These are phyloP conservation scores for Achroia grisella DNA, from an alignment of 1,140 invertebrate genomes.

Conservation along the genomic window DNA sequence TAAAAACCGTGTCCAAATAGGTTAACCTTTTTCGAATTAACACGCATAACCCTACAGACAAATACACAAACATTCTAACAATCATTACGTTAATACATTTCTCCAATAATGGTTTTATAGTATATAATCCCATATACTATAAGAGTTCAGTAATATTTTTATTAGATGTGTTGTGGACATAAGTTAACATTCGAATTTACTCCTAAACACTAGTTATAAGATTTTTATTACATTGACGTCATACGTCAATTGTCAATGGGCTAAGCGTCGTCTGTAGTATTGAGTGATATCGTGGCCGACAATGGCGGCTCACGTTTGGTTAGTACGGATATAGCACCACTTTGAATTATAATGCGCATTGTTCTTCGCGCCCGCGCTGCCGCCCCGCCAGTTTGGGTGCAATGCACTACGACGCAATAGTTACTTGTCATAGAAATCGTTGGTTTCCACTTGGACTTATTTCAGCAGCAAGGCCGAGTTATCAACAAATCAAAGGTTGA, in stretches of 20 bases:
- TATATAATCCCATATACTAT: too few relatives aligned
- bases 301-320: constrained; percentile 49
- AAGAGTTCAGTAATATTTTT: too few relatives aligned
- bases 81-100: too few relatives aligned
- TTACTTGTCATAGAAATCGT: constrained; percentile 66
- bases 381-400: constrained; percentile 36
- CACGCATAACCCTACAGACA: too few relatives aligned
- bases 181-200: too few relatives aligned
- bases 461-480: constrained; percentile 37
- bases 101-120: too few relatives aligned
- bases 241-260: constrained; percentile 35
- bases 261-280: constrained; percentile 15
- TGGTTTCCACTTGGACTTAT: constrained; percentile 29
- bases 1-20: too few relatives aligned
- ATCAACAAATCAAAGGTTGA: too few relatives aligned
- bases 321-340: constrained; percentile 62
- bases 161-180: too few relatives aligned
- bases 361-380: constrained; percentile 41
- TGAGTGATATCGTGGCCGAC: constrained; percentile 23
- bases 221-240: constrained; percentile 2
- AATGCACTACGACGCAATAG: constrained; percentile 63
- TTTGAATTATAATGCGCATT: constrained; percentile 71
- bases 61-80: too few relatives aligned
- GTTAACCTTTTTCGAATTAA: too few relatives aligned
- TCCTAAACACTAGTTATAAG: too few relatives aligned